Base-by-base conservation (phyloP, 2,797 vertebrate species). In the Micromesistius poutassou region DNA sequence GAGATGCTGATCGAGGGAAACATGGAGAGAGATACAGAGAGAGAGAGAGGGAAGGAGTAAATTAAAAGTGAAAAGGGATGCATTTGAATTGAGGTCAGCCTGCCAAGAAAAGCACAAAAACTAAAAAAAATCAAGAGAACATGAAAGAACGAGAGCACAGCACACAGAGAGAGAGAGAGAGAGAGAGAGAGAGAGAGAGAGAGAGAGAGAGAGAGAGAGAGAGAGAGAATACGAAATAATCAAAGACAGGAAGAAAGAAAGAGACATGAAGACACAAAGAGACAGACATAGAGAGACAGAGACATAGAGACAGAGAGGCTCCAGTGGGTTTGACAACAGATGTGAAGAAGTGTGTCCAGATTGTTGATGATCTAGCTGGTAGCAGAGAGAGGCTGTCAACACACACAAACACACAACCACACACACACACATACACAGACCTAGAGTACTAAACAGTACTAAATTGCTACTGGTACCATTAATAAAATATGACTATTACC, bases 41-140 rank as follows among this genome's bases (percentile, higher is more conserved):
- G 82, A 75, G 85, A 82, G 79, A 81, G 78, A 76, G 72, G 73
- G 46, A 13, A 77, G 75, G 83, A 72, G 66, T 80, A 75, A 80
- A 16, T 76, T 31, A 42, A 42, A 42, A 42, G 78, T 10, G 40
- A 71, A 75, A 9, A 33, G n/a, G 9, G 74, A 75, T 74, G 36
- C 46, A 77, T 82, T 82, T 86, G 74, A 82, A 85, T 84, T 13
- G 66, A 80, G 87, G 82, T 87, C 81, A 82, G 71, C 76, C 73
- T 36, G 76, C 76, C 76, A 78, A 84, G 82, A 78, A 79, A 82
- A 79, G 83, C 78, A 78, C 74, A 78, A 78, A 82, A 83, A 78
- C 78, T 2, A 71, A 75, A 75, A 70, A 14, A n/a, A 74, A 28
- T 73, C 71, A 76, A 55, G 79, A 76, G 79, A 75, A 30, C 30